Percentiles rank a stretch among this genome's conserved stretches.
phyloP scores from a whole-genome alignment of 2,797 vertebrate species.

The Poeciliopsis infans region DNA sequence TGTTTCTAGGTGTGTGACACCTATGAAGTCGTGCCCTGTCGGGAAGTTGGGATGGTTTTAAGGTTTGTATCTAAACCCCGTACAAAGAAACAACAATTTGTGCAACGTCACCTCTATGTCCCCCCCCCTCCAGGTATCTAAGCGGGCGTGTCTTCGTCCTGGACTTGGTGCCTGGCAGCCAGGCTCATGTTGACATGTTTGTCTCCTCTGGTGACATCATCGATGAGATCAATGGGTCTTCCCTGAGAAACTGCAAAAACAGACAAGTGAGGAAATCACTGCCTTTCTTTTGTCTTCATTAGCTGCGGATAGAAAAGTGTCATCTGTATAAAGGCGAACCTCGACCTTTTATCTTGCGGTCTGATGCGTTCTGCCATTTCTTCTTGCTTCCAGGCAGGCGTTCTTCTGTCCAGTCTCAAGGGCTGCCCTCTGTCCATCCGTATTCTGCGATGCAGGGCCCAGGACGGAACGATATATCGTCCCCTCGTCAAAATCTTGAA shows the following conservation, averaged over 20 bases:
- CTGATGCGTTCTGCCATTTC: neutral
- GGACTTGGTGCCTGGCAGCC: slow-evolving; percentile 77
- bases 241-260: slow-evolving; percentile 78
- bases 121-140: slow-evolving; percentile 74
- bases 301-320: neutral
- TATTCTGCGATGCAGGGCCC: slow-evolving; percentile 77
- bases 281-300: neutral
- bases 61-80: slow-evolving; percentile 71
- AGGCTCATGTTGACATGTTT: slow-evolving; percentile 81
- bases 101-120: neutral
- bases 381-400: slow-evolving; percentile 69
- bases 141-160: slow-evolving; percentile 82
- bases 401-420: slow-evolving; percentile 77
- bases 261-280: slow-evolving; percentile 73
- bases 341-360: neutral
- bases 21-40: slow-evolving; percentile 82
- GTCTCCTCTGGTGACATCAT: slow-evolving; percentile 83
- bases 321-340: neutral
- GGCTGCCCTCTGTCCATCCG: slow-evolving; percentile 75
- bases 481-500: slow-evolving; percentile 81
- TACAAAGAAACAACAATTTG: neutral
- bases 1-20: slow-evolving; percentile 77
- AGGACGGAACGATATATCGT: slow-evolving; percentile 71
- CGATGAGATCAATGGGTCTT: slow-evolving; percentile 87
- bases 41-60: slow-evolving; percentile 79